Evolutionary conservation across 2,113 vertebrate genomes (phyloP).

Genomic region (Callocephalon fimbriatum): DNA sequence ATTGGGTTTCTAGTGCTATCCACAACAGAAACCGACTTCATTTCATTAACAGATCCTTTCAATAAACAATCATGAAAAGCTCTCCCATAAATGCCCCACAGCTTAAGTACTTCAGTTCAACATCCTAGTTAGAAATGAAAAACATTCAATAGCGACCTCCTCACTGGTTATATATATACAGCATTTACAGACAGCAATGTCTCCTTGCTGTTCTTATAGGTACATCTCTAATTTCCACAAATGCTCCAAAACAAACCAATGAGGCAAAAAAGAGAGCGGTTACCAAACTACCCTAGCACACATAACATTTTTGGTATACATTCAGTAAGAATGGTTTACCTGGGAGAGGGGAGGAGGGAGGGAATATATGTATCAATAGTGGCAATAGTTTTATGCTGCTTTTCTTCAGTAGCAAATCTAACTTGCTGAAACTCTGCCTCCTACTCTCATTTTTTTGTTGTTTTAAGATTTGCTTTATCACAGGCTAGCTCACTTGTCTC

Average conservation of each 20-base stretch:
- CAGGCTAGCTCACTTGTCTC: not conserved
- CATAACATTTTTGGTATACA: not conserved
- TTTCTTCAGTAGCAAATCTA: not conserved
- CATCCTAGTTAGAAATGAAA: not conserved
- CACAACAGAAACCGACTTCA: not conserved
- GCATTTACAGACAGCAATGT: rapidly evolving
- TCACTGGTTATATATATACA: not conserved
- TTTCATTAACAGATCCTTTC: not conserved
- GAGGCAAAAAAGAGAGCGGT: not conserved
- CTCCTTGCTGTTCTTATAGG: not conserved
- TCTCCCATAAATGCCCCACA: not conserved
- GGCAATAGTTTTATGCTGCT: not conserved
- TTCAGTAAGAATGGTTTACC: not conserved
- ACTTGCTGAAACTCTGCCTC: not conserved
- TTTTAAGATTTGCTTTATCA: not conserved
- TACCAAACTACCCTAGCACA: not conserved
- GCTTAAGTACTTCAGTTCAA: not conserved
- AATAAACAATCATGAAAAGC: not conserved
- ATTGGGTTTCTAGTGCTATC: not conserved
- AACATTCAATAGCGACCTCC: not conserved
- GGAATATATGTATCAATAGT: rapidly evolving
- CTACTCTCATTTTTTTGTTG: no score
- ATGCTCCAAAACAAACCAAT: not conserved
- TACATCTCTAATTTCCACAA: not conserved
- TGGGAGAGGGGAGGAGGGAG: not conserved